A percentile compares a stretch with the other conserved stretches of the same genome.
Conservation (phyloP, 1,140 invertebrate species). For the Neodiprion virginianus region DNA sequence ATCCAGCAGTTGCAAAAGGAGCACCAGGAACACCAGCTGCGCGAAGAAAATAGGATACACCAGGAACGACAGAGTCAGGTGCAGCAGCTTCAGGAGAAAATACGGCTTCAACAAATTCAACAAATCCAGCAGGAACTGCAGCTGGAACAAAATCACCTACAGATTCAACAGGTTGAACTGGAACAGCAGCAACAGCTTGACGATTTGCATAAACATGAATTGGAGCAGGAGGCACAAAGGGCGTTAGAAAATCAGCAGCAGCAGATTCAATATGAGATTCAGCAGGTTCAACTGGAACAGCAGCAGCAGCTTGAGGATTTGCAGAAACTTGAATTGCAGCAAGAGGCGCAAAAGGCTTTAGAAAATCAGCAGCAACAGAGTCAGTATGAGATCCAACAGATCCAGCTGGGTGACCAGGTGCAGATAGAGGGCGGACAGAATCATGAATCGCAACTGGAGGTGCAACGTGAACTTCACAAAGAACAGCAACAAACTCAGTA, state of each 20-base stretch:
- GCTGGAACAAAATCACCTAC: neutral
- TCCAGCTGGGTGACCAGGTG: neutral
- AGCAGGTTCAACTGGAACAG: neutral
- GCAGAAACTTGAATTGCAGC: neutral
- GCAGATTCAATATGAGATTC: neutral
- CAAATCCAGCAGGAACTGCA: constrained; percentile 8
- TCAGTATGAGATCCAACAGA: neutral
- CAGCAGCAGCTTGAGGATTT: neutral
- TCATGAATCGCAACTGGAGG: neutral
- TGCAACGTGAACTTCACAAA: neutral
- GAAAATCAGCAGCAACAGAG: neutral
- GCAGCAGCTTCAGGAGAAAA: constrained; percentile 11
- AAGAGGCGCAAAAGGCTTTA: neutral
- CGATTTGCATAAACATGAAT: too few relatives aligned
- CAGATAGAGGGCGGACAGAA: neutral
- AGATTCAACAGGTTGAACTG: neutral
- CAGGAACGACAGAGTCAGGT: neutral
- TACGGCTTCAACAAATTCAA: constrained; percentile 1
- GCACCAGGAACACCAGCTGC: neutral
- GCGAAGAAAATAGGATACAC: neutral
- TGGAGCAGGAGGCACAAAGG: too few relatives aligned
- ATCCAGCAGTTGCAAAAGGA: constrained; percentile 5
- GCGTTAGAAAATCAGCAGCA: neutral
- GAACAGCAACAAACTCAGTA: neutral
- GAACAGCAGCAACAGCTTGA: constrained; percentile 6